These are phyloP conservation scores for Xestoiulus laeticollis DNA, from an alignment of 2,888 invertebrate species.

Conservation along the genomic window DNA sequence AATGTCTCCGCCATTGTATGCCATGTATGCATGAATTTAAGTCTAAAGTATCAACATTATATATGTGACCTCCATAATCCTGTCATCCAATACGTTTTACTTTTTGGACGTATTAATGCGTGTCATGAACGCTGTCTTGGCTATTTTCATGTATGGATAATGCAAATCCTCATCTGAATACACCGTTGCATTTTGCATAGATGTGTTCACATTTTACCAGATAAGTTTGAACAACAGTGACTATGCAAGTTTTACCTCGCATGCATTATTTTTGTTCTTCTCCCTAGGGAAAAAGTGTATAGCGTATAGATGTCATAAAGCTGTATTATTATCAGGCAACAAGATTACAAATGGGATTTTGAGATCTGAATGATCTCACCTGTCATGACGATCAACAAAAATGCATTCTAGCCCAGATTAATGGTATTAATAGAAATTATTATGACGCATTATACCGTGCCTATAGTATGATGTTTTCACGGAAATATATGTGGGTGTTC, in stretches of 20 bases:
- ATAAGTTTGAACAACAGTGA: constrained; percentile 23
- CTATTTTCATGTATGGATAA: neutral
- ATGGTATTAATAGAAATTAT: constrained; percentile 18
- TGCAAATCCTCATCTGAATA: neutral
- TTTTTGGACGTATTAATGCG: constrained; percentile 11
- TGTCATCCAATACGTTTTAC: neutral
- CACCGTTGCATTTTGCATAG: neutral
- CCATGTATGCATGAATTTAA: neutral
- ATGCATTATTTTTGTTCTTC: constrained; percentile 21
- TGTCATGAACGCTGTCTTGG: neutral
- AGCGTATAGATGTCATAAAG: neutral
- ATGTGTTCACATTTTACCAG: neutral
- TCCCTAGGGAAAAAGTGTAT: neutral
- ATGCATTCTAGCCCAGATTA: neutral
- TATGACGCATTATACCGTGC: constrained; percentile 10
- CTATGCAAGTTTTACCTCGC: neutral
- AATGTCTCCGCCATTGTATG: neutral
- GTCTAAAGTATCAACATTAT: neutral
- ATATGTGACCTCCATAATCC: neutral
- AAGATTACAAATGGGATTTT: constrained; percentile 43
- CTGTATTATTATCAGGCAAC: constrained; percentile 14
- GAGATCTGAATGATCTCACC: constrained; percentile 43
- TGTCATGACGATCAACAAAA: neutral
- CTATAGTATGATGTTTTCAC: neutral
- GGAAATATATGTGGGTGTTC: neutral